A percentile compares a stretch with the other conserved stretches of the same genome.
Evolutionary conservation across 2,113 vertebrate genomes (phyloP).

Genomic region (Aix galericulata): DNA sequence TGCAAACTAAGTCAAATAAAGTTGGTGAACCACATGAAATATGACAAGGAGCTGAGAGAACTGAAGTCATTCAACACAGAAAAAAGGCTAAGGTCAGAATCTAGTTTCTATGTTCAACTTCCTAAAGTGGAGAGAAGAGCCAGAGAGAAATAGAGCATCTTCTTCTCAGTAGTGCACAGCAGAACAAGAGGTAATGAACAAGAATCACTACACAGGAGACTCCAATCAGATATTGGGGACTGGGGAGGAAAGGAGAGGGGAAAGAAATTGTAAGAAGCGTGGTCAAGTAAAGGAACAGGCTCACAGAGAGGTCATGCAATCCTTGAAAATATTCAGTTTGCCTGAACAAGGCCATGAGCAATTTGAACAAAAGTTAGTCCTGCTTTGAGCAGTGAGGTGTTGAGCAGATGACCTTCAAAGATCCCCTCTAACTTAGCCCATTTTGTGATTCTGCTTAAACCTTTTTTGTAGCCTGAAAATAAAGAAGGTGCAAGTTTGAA

Average conservation of each 20-base stretch:
- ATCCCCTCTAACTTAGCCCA: not conserved
- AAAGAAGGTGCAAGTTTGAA: not conserved
- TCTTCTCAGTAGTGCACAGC: not conserved
- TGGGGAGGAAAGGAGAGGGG: not conserved
- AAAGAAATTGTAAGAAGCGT: not conserved
- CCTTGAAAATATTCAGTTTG: not conserved
- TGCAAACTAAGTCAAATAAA: not conserved
- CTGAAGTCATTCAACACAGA: not conserved
- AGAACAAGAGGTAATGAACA: not conserved
- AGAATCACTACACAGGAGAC: not conserved
- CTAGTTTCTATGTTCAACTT: constrained; percentile 4
- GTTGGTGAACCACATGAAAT: not conserved
- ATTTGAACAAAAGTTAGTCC: not conserved
- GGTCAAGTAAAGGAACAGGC: not conserved
- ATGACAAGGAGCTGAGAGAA: not conserved
- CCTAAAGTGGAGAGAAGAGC: not conserved
- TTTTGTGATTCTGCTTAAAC: not conserved
- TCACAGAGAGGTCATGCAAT: not conserved
- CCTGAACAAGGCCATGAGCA: not conserved
- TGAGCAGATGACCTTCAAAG: not conserved
- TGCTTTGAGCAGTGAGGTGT: not conserved
- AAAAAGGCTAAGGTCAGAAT: not conserved
- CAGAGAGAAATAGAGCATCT: not conserved
- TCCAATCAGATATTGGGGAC: not conserved
- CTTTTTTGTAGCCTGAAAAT: not conserved